Conservation (phyloP, 2,797 vertebrate genomes). For the Halcyon smyrnensis region DNA sequence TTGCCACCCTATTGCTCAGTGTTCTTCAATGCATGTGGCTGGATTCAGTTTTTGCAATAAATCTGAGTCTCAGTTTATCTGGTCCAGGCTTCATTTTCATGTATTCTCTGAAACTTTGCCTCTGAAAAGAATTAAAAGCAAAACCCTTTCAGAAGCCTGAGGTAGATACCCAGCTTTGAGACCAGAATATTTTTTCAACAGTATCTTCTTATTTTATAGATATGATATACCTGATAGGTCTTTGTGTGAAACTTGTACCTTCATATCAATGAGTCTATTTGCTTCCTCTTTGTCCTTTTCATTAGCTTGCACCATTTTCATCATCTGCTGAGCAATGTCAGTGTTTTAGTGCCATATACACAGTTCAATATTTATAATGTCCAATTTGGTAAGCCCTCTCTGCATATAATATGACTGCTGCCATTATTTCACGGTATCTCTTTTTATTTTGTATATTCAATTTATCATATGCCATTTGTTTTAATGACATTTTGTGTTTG, state of each 20-base stretch:
- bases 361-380: neutral
- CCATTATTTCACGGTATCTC: neutral
- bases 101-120: neutral
- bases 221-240: neutral
- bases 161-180: neutral
- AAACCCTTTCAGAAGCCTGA: neutral
- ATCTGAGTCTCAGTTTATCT: neutral
- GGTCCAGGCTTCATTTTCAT: neutral
- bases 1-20: neutral
- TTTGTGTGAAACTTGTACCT: neutral
- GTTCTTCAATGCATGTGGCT: neutral
- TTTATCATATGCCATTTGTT: slow-evolving; percentile 34
- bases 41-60: neutral
- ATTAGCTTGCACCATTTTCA: neutral
- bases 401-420: neutral
- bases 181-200: neutral
- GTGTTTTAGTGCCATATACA: neutral
- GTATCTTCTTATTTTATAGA: neutral
- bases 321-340: neutral
- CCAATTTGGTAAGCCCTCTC: neutral
- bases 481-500: slow-evolving; percentile 46
- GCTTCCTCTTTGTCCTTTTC: neutral
- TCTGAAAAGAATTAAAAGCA: neutral
- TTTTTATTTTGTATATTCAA: slow-evolving; percentile 38
- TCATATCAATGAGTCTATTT: neutral